Conservation (phyloP, 2,797 vertebrate species). For the Lycodopsis pacificus region DNA sequence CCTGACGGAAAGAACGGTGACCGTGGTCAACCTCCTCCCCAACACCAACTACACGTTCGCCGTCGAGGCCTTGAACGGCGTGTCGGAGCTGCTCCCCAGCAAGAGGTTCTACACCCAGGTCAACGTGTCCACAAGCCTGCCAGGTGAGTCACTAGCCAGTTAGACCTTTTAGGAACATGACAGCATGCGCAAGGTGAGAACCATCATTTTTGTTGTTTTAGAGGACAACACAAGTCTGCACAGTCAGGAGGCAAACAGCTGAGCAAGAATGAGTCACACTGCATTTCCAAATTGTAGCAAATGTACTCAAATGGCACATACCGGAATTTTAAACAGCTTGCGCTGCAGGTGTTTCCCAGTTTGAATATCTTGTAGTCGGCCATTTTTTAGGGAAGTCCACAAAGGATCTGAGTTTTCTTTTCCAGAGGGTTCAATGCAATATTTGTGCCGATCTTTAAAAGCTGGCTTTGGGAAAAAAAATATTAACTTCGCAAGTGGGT, state of each 20-base stretch:
- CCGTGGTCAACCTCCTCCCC: constrained; percentile 91
- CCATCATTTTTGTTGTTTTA: neutral
- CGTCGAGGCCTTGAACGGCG: constrained; percentile 91
- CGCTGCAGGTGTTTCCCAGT: neutral
- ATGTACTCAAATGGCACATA: constrained; percentile 7
- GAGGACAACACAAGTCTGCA: neutral
- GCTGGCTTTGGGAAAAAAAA: neutral
- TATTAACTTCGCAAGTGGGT: neutral
- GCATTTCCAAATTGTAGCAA: constrained; percentile 3
- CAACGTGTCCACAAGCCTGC: constrained; percentile 88
- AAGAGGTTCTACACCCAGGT: constrained; percentile 89
- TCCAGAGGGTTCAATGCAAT: neutral
- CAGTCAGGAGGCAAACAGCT: neutral
- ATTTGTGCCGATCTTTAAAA: neutral
- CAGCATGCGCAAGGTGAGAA: neutral
- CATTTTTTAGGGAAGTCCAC: neutral
- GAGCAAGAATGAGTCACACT: constrained; percentile 26
- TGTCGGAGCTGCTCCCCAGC: constrained; percentile 86
- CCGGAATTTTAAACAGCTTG: neutral
- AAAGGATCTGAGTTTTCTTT: constrained; percentile 1
- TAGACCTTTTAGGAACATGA: neutral
- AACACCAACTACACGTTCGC: constrained; percentile 93
- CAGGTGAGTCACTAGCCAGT: constrained; percentile 78
- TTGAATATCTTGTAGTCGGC: neutral
- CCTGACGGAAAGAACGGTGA: constrained; percentile 88